Percentiles rank a stretch among this genome's conserved stretches.
phyloP scores from a whole-genome alignment of 2,797 vertebrate genomes.

The Leucoraja ocellata region DNA sequence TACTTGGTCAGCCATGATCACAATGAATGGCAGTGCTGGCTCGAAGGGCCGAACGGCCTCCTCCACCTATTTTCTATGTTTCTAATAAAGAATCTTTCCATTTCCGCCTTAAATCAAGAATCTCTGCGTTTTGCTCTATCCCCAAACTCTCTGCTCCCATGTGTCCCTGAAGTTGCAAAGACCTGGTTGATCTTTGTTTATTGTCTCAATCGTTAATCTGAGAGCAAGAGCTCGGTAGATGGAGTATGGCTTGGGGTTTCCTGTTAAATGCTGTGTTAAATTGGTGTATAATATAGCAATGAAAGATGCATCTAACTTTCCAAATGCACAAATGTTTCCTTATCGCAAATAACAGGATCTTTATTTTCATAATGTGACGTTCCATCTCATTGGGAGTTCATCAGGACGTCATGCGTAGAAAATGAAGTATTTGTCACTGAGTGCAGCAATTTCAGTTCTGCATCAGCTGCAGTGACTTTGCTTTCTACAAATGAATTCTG shows the following conservation, averaged over 20 bases:
- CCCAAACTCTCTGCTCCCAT: too few relatives aligned
- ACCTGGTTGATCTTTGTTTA: background rate
- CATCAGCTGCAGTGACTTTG: background rate
- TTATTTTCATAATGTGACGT: background rate
- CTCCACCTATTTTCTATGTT: too few relatives aligned
- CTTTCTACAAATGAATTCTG: background rate
- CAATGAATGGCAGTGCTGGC: too few relatives aligned
- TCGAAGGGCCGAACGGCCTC: too few relatives aligned
- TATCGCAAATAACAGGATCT: background rate
- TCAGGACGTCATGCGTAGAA: background rate
- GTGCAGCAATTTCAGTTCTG: background rate
- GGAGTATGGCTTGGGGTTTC: background rate
- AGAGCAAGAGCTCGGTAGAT: background rate
- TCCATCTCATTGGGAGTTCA: background rate
- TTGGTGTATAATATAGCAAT: background rate
- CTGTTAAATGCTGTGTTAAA: background rate
- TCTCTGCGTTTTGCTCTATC: background rate
- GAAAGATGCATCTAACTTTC: background rate
- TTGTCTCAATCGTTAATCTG: background rate
- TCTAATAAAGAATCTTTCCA: too few relatives aligned
- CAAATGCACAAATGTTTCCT: background rate
- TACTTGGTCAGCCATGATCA: too few relatives aligned
- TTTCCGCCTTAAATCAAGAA: too few relatives aligned
- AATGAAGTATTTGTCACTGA: background rate
- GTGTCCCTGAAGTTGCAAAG: background rate